Conservation (phyloP, 2,888 invertebrate genomes). For the Leptinotarsa peninsularis region DNA sequence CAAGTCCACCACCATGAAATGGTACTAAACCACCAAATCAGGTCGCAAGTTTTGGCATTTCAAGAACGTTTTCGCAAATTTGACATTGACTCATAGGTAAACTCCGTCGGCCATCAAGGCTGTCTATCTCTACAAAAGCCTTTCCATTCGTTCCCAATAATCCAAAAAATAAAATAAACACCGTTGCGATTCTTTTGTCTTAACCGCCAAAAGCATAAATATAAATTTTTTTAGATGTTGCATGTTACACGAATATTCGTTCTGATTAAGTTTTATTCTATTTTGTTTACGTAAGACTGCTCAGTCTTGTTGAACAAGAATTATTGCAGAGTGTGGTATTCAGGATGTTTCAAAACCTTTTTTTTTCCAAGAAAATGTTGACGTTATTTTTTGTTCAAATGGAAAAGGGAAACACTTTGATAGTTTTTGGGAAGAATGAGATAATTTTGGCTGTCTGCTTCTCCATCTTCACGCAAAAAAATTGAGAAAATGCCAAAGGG, state of each 20-base stretch:
- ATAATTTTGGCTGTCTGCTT: too few species aligned
- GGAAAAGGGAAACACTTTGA: too few species aligned
- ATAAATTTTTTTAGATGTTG: slow-evolving; percentile 36
- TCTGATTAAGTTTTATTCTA: slow-evolving; percentile 28
- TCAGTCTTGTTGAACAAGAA: slow-evolving; percentile 17
- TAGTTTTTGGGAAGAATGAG: too few species aligned
- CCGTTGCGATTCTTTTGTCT: slow-evolving; percentile 33
- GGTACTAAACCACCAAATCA: slow-evolving; percentile 11
- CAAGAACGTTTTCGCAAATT: slow-evolving; percentile 29
- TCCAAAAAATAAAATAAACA: slow-evolving; percentile 21
- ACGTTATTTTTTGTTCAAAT: too few species aligned
- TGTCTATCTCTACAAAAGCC: slow-evolving; percentile 31
- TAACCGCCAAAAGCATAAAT: slow-evolving; percentile 38
- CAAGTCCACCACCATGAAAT: slow-evolving; percentile 5
- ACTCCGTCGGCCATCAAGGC: slow-evolving; percentile 33
- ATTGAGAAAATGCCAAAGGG: too few species aligned
- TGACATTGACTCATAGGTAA: slow-evolving; percentile 37
- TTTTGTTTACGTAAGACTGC: slow-evolving; percentile 26
- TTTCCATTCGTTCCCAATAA: slow-evolving; percentile 24
- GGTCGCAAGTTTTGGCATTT: slow-evolving; percentile 10
- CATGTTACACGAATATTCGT: slow-evolving; percentile 39
- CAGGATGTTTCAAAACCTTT: neutral
- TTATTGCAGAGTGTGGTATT: neutral
- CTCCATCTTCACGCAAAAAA: too few species aligned
- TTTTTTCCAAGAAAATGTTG: neutral